Evolutionary conservation across 2,113 vertebrate species (phyloP).

Genomic region (Melanerpes formicivorus): DNA sequence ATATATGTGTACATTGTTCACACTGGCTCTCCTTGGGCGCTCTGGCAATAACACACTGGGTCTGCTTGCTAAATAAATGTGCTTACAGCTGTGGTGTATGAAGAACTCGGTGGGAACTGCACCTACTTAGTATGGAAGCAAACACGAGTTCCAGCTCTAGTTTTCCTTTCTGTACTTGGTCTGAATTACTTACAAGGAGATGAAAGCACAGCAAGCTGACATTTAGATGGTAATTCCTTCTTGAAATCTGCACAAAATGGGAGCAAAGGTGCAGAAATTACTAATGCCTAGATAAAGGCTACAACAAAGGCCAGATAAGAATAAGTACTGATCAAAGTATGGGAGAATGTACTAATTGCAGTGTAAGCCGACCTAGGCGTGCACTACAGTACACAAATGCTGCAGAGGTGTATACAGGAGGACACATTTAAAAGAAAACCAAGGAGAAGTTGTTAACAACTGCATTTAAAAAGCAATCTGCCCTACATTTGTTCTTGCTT

Average conservation of each 20-base stretch:
- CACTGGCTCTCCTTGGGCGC: background rate
- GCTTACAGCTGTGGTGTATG: background rate
- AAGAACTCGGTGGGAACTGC: background rate
- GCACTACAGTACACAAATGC: background rate
- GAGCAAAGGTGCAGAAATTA: background rate
- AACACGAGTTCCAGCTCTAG: background rate
- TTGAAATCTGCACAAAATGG: background rate
- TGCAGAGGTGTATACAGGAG: background rate
- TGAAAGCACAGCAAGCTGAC: background rate
- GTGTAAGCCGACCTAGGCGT: accelerated
- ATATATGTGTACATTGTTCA: background rate
- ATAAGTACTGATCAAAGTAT: background rate
- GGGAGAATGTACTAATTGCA: background rate
- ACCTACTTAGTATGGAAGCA: background rate
- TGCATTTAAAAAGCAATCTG: background rate
- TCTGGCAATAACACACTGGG: background rate
- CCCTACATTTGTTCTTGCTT: background rate
- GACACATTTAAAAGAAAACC: background rate
- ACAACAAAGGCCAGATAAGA: background rate
- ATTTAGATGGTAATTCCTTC: background rate
- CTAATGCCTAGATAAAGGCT: background rate
- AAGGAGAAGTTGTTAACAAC: background rate
- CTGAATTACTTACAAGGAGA: background rate
- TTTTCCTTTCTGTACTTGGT: background rate
- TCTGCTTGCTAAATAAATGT: background rate